phyloP scores from a whole-genome alignment of 2,797 vertebrate species.

The Sylvia borin region DNA sequence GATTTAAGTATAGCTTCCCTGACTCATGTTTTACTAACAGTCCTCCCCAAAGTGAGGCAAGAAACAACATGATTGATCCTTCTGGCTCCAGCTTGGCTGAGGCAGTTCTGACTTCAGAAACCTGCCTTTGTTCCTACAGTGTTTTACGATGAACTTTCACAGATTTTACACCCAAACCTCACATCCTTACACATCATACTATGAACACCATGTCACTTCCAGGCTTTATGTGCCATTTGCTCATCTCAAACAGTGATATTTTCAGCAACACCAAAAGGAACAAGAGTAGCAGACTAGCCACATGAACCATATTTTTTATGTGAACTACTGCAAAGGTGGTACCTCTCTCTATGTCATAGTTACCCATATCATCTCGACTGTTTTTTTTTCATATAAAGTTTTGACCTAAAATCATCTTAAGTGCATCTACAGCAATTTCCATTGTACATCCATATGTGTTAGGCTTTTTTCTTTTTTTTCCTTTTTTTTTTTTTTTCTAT shows the following conservation, averaged over 20 bases:
- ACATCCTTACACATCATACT: not conserved
- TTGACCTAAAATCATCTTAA: not conserved
- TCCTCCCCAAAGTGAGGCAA: constrained; percentile 36
- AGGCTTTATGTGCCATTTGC: not conserved
- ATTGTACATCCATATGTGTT: not conserved
- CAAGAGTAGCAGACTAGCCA: not conserved
- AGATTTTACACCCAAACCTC: not conserved
- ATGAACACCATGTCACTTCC: not conserved
- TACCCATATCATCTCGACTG: not conserved
- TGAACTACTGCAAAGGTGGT: not conserved
- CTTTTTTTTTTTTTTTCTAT: not conserved
- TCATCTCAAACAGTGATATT: not conserved
- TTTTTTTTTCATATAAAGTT: not conserved
- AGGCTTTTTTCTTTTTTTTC: not conserved
- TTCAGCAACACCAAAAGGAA: not conserved
- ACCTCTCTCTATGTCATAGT: not conserved
- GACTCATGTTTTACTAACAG: constrained; percentile 47
- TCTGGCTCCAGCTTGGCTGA: constrained; percentile 43
- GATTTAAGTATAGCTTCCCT: not conserved
- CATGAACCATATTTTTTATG: not conserved
- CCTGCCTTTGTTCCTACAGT: not conserved
- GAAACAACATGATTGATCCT: constrained; percentile 57
- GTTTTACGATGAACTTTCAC: not conserved
- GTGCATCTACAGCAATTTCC: not conserved
- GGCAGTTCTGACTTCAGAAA: constrained; percentile 12